Evolutionary conservation across 2,888 invertebrate species (phyloP).

Genomic region (Heliconius aoede): DNA sequence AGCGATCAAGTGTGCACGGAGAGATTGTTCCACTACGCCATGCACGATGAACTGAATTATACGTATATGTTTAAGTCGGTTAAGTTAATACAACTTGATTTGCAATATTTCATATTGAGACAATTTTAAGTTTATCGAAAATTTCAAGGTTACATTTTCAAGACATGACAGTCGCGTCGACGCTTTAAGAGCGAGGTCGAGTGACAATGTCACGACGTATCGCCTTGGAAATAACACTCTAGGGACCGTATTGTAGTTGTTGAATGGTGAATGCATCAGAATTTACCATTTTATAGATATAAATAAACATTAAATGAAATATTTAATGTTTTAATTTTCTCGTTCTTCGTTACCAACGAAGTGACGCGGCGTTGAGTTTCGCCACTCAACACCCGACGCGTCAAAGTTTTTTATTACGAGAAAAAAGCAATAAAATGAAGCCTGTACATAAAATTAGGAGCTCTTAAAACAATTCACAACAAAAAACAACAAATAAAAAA

Average conservation of each 20-base stretch:
- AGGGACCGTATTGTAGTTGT: slow-evolving; percentile 33
- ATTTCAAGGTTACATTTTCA: slow-evolving; percentile 8
- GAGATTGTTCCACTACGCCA: too few species aligned
- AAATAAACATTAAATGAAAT: slow-evolving; percentile 21
- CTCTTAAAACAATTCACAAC: neutral
- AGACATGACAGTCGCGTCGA: neutral
- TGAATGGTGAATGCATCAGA: slow-evolving; percentile 37
- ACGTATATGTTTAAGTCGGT: too few species aligned
- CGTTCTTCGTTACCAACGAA: neutral
- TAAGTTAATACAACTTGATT: neutral
- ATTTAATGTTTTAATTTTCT: neutral
- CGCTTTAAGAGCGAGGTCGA: slow-evolving; percentile 25
- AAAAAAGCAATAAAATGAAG: neutral
- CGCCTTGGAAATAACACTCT: slow-evolving; percentile 37
- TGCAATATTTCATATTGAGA: neutral
- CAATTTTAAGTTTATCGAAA: neutral
- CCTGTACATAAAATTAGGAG: neutral
- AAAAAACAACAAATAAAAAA: too few species aligned
- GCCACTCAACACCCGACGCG: too few species aligned
- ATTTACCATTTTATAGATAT: slow-evolving; percentile 30
- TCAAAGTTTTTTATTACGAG: too few species aligned
- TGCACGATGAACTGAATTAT: too few species aligned
- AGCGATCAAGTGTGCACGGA: too few species aligned
- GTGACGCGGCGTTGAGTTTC: too few species aligned
- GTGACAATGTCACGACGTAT: slow-evolving; percentile 31